Conservation (phyloP, 2,113 vertebrate genomes). For the Scomber japonicus region DNA sequence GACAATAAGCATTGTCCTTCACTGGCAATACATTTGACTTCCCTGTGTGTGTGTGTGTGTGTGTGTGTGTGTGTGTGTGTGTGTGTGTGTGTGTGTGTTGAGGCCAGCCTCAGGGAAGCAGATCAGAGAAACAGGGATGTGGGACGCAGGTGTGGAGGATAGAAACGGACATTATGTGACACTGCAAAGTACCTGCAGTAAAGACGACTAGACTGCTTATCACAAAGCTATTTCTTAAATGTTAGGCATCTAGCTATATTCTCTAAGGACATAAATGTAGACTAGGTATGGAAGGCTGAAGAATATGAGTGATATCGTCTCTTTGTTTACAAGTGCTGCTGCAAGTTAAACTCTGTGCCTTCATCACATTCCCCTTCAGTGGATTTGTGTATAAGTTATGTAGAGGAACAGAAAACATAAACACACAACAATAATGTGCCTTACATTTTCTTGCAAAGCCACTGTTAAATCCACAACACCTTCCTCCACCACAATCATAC, state of each 20-base stretch:
- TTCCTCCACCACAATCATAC: not conserved
- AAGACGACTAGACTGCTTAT: slow-evolving; percentile 7
- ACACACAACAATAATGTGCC: slow-evolving; percentile 17
- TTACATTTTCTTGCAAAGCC: slow-evolving; percentile 23
- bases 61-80: too few species aligned
- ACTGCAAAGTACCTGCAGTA: slow-evolving; percentile 54
- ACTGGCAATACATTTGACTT: slow-evolving; percentile 44
- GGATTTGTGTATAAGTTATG: slow-evolving; percentile 36
- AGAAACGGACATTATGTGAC: slow-evolving; percentile 59
- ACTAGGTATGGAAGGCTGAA: slow-evolving; percentile 2
- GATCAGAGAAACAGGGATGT: slow-evolving; percentile 46
- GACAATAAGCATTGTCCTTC: slow-evolving; percentile 52
- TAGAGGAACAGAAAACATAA: not conserved
- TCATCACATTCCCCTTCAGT: slow-evolving; percentile 30
- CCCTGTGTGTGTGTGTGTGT: slow-evolving; percentile 39
- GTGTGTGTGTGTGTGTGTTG: slow-evolving; percentile 13
- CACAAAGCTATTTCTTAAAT: slow-evolving; percentile 14
- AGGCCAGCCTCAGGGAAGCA: slow-evolving; percentile 57
- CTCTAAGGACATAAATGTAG: slow-evolving; percentile 23
- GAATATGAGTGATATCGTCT: slow-evolving; percentile 34
- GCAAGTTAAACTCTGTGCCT: slow-evolving; percentile 36
- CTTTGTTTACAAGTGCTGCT: slow-evolving; percentile 54
- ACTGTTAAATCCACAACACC: slow-evolving; percentile 23
- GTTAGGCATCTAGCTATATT: slow-evolving; percentile 10
- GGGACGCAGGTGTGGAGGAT: slow-evolving; percentile 63